These are phyloP conservation scores for Synanceia verrucosa DNA, from an alignment of 2,797 vertebrate genomes.

Conservation along the genomic window DNA sequence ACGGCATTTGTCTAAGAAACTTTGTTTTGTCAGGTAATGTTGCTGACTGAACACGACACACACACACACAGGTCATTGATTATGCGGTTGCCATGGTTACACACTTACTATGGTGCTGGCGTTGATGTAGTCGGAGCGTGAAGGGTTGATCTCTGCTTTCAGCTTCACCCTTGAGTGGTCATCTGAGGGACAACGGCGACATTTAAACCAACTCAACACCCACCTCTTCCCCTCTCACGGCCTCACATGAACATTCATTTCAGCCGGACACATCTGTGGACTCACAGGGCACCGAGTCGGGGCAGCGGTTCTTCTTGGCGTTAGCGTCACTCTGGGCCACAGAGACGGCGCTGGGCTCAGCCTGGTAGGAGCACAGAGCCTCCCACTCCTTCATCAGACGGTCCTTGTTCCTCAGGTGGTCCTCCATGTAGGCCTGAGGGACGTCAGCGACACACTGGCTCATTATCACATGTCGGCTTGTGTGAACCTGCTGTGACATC, in stretches of 20 bases:
- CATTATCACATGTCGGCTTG: too few species aligned
- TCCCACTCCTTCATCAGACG: conserved; percentile 97
- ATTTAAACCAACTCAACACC: background rate
- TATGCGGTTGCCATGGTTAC: background rate
- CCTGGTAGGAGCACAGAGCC: conserved; percentile 94
- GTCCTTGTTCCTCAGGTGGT: conserved; percentile 94
- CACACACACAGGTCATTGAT: too few species aligned
- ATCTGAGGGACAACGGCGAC: conserved; percentile 77
- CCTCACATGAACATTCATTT: too few species aligned
- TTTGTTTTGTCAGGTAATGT: too few species aligned
- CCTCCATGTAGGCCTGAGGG: conserved; percentile 94
- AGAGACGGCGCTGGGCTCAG: conserved; percentile 89
- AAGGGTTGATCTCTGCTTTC: conserved; percentile 91
- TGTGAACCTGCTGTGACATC: too few species aligned
- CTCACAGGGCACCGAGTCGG: conserved; percentile 93
- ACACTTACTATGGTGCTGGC: conserved; percentile 94
- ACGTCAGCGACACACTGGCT: too few species aligned
- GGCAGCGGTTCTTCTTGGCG: conserved; percentile 93
- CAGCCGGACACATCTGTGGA: background rate
- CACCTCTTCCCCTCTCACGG: too few species aligned
- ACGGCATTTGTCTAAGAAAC: too few species aligned
- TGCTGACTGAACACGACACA: too few species aligned
- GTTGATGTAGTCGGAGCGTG: conserved; percentile 94
- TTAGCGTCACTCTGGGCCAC: conserved; percentile 87
- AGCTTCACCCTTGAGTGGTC: conserved; percentile 94